Evolutionary conservation across 2,888 invertebrate genomes (phyloP).

Genomic region (Tenthredo scrophulariae): DNA sequence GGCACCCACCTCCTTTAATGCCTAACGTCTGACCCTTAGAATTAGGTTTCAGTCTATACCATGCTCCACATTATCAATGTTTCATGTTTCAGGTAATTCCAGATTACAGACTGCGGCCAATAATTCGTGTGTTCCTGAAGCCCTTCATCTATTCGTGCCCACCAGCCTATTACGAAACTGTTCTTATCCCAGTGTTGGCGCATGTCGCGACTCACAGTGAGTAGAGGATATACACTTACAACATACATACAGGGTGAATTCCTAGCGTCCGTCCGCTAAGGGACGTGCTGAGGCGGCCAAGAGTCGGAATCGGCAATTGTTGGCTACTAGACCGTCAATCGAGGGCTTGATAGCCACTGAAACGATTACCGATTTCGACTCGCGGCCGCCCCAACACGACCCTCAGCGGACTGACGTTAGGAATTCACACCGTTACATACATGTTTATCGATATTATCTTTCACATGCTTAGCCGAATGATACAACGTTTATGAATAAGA

Average conservation of each 20-base stretch:
- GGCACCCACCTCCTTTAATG: neutral
- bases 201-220: conserved; percentile 90
- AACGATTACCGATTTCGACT: too few species aligned
- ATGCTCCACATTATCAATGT: neutral
- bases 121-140: conserved; percentile 91
- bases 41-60: neutral
- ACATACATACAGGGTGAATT: neutral
- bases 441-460: neutral
- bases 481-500: neutral
- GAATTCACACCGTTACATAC: too few species aligned
- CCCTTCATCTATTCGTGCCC: conserved; percentile 93
- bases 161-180: conserved; percentile 87
- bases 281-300: too few species aligned
- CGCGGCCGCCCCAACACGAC: too few species aligned
- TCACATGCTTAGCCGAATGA: neutral
- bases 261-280: too few species aligned
- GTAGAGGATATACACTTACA: conserved; percentile 71
- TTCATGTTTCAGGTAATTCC: conserved; percentile 83
- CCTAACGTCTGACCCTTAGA: neutral
- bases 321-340: too few species aligned
- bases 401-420: too few species aligned
- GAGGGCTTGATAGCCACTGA: too few species aligned
- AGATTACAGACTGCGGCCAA: conserved; percentile 90
- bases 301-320: too few species aligned
- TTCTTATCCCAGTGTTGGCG: conserved; percentile 89